Conservation (phyloP, 2,797 vertebrate genomes). For the Atherinosoma microstoma region DNA sequence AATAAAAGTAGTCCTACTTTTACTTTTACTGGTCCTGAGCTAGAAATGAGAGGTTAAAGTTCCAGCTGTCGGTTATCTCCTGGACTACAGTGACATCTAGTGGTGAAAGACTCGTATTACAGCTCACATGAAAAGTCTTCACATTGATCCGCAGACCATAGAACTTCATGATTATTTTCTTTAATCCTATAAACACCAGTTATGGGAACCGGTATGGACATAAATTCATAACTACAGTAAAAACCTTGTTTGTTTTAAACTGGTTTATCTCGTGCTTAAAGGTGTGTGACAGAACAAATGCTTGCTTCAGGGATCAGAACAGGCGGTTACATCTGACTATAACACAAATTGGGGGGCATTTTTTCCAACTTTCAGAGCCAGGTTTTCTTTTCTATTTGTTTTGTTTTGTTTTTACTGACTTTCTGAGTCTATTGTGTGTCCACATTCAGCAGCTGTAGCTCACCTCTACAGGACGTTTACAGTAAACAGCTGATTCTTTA, state of each 20-base stretch:
- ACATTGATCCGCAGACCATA: not conserved
- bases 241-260: not conserved
- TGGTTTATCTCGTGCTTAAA: no score
- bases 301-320: not conserved
- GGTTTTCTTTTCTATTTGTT: no score
- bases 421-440: no score
- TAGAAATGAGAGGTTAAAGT: not conserved
- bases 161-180: not conserved
- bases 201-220: not conserved
- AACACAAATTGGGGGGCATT: not conserved
- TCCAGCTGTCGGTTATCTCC: constrained; percentile 1
- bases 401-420: no score
- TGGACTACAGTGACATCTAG: constrained; percentile 21
- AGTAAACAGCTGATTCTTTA: no score
- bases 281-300: not conserved
- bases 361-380: not conserved
- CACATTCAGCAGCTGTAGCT: not conserved
- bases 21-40: constrained; percentile 6
- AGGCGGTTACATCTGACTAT: not conserved
- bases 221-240: not conserved
- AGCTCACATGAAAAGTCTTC: not conserved
- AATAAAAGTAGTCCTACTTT: not conserved
- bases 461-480: not conserved
- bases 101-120: constrained; percentile 37
- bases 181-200: not conserved